Conservation (phyloP, 2,797 vertebrate species). For the Ctenopoma kingsleyae region DNA sequence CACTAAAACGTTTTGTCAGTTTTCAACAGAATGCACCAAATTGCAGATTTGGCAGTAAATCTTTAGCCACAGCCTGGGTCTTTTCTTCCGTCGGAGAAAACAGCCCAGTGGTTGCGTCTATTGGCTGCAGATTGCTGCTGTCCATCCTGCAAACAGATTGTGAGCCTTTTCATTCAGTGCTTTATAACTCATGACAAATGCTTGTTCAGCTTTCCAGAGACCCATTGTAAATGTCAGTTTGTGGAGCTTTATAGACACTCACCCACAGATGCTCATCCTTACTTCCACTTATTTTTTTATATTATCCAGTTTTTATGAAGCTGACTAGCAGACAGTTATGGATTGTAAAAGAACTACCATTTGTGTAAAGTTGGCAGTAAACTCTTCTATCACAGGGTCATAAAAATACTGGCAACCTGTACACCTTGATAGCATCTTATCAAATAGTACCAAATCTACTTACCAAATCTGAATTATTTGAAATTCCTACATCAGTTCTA, state of each 20-base stretch:
- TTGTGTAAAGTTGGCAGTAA: slow-evolving; percentile 19
- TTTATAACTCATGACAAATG: slow-evolving; percentile 61
- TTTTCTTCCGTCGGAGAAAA: slow-evolving; percentile 19
- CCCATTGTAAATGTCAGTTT: slow-evolving; percentile 61
- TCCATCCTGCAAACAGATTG: slow-evolving; percentile 41
- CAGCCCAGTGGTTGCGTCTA: background rate
- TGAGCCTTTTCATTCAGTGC: slow-evolving; percentile 33
- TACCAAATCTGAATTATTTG: background rate
- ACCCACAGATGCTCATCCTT: slow-evolving; percentile 12
- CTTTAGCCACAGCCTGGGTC: background rate
- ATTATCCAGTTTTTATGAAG: background rate
- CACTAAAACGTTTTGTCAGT: slow-evolving; percentile 32
- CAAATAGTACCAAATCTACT: background rate
- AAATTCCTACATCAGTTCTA: background rate
- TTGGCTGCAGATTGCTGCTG: slow-evolving; percentile 48
- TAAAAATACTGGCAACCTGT: background rate
- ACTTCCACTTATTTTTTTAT: background rate
- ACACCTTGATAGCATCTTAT: background rate
- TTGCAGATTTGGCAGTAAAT: slow-evolving; percentile 38
- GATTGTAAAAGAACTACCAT: slow-evolving; percentile 11
- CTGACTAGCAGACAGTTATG: background rate
- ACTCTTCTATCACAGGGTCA: no score
- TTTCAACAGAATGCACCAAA: slow-evolving; percentile 51
- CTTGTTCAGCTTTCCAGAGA: slow-evolving; percentile 58
- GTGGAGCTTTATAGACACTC: slow-evolving; percentile 39